These are phyloP conservation scores for Yponomeuta plumbellus DNA, from an alignment of 2,888 invertebrate genomes.

Conservation along the genomic window DNA sequence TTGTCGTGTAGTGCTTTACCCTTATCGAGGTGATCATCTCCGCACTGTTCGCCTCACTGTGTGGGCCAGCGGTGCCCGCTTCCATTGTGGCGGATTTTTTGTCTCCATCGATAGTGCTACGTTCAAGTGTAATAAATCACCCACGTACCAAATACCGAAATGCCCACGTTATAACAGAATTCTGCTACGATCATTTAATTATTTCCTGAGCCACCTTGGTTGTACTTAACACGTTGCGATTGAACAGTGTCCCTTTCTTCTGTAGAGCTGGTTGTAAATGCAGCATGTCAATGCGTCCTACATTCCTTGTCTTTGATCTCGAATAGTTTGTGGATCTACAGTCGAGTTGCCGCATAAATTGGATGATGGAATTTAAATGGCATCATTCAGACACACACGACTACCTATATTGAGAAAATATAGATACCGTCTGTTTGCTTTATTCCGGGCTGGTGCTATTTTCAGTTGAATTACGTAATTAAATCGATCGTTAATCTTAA, in stretches of 20 bases:
- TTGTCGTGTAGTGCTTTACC: conserved; percentile 39
- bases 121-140: conserved; percentile 24
- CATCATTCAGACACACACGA: conserved; percentile 21
- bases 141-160: conserved; percentile 26
- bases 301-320: conserved; percentile 36
- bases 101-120: conserved; percentile 24
- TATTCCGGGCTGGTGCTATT: background rate
- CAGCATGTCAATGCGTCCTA: conserved; percentile 30
- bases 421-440: background rate
- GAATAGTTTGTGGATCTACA: conserved; percentile 27
- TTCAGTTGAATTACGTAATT: conserved; percentile 1
- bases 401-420: background rate
- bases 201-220: conserved; percentile 24
- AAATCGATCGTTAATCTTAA: conserved; percentile 1
- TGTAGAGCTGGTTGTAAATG: conserved; percentile 22
- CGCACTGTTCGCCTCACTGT: conserved; percentile 19
- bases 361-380: conserved; percentile 32
- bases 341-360: conserved; percentile 21
- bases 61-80: conserved; percentile 24
- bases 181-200: conserved; percentile 24
- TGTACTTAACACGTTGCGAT: conserved; percentile 19
- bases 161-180: conserved; percentile 26
- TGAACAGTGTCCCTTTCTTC: conserved; percentile 10
- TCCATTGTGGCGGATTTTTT: conserved; percentile 18
- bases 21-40: conserved; percentile 32